Evolutionary conservation across 2,797 vertebrate genomes (phyloP), one percentile per base, ranked within the genome.

Genomic region (Psittacula echo): DNA sequence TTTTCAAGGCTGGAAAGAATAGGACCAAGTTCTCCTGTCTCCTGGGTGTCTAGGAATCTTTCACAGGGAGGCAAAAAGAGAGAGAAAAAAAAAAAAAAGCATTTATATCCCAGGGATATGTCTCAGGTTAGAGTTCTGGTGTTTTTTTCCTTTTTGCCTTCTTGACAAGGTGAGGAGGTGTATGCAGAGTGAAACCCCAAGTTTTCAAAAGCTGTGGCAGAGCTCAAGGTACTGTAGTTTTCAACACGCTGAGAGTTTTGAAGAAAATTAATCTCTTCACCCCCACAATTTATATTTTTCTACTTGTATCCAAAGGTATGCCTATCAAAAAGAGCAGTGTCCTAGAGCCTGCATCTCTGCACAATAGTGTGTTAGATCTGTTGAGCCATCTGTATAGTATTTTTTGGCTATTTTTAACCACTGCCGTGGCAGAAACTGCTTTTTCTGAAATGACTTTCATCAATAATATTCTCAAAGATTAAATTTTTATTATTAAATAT

Each of bases 311-410:
- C 7, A 10, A 92, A 91, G 79, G 56, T 87, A 89, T 51, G 20
- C 27, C 37, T 81, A 9, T 75, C 53, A 90, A 93, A 90, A 92
- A 94, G 83, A 90, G 56, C 83, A 93, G 34, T 84, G 67, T 94
- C 39, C 47, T 91, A 56, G 56, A 94, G 76, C 90, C 76, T 85
- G 54, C 62, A 56, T 91, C 83, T 86, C 62, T 73, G n/a, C 77
- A 79, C 71, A 66, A 47, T 67, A 41, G 51, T 62, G 39, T 70
- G 45, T 79, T 90, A 85, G 85, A 73, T 93, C 70, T 90, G 85
- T 94, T 96, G 82, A 91, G 76, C 95, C 94, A 91, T 94, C 91
- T 96, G 85, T 89, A 18, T 68, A 88, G 79, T 91, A 84, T 90
- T 95, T 94, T 78, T 41, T 86, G 51, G 19, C 83, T 96, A 82